These are phyloP conservation scores for Eretmochelys imbricata DNA, from an alignment of 2,113 vertebrate genomes.

Conservation along the genomic window DNA sequence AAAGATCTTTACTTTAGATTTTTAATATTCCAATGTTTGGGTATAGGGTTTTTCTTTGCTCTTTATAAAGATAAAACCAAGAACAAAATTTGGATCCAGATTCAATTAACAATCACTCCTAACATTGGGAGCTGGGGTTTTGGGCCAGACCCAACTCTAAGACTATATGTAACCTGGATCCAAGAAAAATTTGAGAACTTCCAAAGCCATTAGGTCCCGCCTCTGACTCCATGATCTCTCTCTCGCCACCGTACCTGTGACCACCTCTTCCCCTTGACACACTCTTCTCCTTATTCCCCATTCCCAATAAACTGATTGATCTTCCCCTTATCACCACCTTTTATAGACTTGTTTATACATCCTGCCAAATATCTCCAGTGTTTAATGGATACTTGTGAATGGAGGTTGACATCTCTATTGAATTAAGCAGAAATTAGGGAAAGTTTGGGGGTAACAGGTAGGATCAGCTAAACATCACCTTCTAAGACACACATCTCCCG, in stretches of 20 bases:
- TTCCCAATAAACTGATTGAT: fast-evolving
- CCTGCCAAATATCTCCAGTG: not conserved
- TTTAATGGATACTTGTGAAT: not conserved
- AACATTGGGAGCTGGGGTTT: not conserved
- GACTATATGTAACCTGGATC: not conserved
- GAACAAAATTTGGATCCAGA: fast-evolving
- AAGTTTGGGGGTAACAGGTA: not conserved
- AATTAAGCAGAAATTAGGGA: constrained; percentile 24
- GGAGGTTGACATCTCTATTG: not conserved
- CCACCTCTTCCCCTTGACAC: not conserved
- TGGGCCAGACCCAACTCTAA: not conserved
- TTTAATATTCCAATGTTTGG: not conserved
- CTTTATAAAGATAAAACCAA: not conserved
- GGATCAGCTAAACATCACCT: not conserved
- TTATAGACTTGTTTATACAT: not conserved
- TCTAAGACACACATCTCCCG: not conserved
- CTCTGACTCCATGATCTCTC: fast-evolving
- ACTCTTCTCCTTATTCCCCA: not conserved
- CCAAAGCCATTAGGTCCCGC: not conserved
- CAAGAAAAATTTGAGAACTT: fast-evolving
- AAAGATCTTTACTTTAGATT: not conserved
- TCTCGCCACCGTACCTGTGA: not conserved
- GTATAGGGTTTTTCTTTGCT: not conserved
- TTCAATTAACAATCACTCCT: not conserved
- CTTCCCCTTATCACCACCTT: not conserved